Percentiles rank a stretch among this genome's conserved stretches.
phyloP scores from a whole-genome alignment of 2,888 invertebrate genomes.

The Drosophila mayaguana region DNA sequence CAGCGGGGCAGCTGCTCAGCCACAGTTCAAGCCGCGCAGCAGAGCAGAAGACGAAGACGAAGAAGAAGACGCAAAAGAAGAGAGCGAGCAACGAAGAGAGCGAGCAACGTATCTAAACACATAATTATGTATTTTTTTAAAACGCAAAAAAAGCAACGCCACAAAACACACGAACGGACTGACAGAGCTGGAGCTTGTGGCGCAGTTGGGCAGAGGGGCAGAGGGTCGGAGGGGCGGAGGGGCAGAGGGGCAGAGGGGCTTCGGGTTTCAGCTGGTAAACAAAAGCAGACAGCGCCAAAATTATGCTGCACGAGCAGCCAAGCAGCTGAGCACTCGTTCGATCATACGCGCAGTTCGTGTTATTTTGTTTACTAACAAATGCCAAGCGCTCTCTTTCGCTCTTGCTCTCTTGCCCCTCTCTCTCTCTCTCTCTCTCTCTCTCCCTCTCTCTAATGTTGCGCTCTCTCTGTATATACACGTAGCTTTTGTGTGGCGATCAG shows the following conservation, averaged over 20 bases:
- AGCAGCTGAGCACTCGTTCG: slow-evolving; percentile 49
- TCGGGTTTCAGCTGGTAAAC: slow-evolving; percentile 51
- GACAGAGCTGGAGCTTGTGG: background rate
- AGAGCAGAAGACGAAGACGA: background rate
- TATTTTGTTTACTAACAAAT: slow-evolving; percentile 80
- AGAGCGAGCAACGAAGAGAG: slow-evolving; percentile 5
- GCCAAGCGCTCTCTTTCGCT: slow-evolving; percentile 12
- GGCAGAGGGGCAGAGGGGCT: background rate
- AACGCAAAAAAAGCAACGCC: slow-evolving; percentile 77
- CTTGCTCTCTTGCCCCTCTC: slow-evolving; percentile 12
- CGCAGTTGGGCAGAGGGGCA: background rate
- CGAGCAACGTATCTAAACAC: slow-evolving; percentile 66
- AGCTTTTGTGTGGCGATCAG: slow-evolving; percentile 62
- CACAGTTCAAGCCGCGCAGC: slow-evolving; percentile 52
- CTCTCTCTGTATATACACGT: background rate
- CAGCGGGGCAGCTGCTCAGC: slow-evolving; percentile 54
- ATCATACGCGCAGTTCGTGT: slow-evolving; percentile 73
- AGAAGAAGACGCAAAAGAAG: no score
- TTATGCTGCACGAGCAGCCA: slow-evolving; percentile 76
- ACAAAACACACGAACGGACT: slow-evolving; percentile 9
- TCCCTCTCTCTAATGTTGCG: background rate
- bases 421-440: slow-evolving; percentile 8
- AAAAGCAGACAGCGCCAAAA: slow-evolving; percentile 60
- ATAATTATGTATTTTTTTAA: slow-evolving; percentile 81
- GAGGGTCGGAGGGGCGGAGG: no score